Base-by-base conservation (phyloP, 1,140 invertebrate species). In the Sarcophaga peregrina region DNA sequence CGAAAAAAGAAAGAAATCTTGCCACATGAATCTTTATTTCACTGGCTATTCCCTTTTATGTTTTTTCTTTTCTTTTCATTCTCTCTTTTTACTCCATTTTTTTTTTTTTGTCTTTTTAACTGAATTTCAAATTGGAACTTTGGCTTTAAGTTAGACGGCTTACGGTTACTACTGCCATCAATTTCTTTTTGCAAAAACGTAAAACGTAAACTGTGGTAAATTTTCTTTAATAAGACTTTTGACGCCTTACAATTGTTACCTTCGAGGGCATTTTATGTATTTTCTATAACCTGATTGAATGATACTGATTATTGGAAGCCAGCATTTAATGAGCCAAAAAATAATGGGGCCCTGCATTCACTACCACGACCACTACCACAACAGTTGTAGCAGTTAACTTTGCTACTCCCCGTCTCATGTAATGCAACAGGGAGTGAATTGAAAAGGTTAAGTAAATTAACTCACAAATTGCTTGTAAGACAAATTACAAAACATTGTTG, bases 191-290 rank as follows among this genome's bases (percentile, higher is more conserved):
- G 15, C 45, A 74, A 76, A 37, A 48, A 48, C 6, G 13, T 76
- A 76, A 37, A 48, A 48, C 6, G 13, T 76, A 48, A 25, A 78
- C 48, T 52, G 75, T 78, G 75, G 75, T 50, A 78, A 78, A 78
- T 78, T 78, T 78, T 50, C 75, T 50, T 78, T 78, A 78, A 78
- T 78, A 78, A 78, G 75, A 78, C 75, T 78, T 78, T 78, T 78
- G 75, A 78, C 75, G 75, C 75, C 75, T 78, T 78, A 78, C 75
- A 20, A 78, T 78, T 78, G 47, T 37, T 37, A 37, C 75, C 75
- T 78, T 50, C n/a, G 50, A 78, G 75, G 5, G 15, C 6, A 74
- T 73, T 11, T 45, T 73, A 45, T 45, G 17, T 20, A 52, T 25
- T n/a, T 25, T 5, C 47, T 20, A 8, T n/a, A 50, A 50, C 8